Evolutionary conservation across 2,888 invertebrate species (phyloP).

Genomic region (Hololepta plana): DNA sequence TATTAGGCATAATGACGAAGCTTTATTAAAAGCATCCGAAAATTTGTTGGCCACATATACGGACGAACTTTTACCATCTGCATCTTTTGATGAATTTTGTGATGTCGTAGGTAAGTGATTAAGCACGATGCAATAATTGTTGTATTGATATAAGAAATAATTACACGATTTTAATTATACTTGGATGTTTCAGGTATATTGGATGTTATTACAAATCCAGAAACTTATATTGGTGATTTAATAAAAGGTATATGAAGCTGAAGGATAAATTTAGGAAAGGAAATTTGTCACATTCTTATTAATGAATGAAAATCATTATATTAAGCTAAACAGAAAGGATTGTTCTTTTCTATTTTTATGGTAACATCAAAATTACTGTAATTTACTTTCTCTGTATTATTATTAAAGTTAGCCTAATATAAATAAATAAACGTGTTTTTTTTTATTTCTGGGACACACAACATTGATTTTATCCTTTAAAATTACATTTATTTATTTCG

Average conservation of each 20-base stretch:
- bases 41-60: conserved; percentile 63
- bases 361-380: conserved; percentile 1
- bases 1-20: conserved; percentile 86
- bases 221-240: conserved; percentile 36
- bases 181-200: conserved; percentile 35
- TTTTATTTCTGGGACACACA: conserved; percentile 1
- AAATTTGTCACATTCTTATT: conserved; percentile 9
- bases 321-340: background rate
- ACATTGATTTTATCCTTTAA: background rate
- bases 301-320: conserved; percentile 8
- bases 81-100: conserved; percentile 81
- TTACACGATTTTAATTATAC: conserved; percentile 2
- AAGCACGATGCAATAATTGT: background rate
- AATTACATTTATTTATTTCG: no score
- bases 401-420: no score
- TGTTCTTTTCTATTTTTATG: conserved; percentile 1
- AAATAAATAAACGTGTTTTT: conserved; percentile 1
- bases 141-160: conserved; percentile 1
- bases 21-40: conserved; percentile 74
- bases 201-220: conserved; percentile 46
- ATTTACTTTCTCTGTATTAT: conserved; percentile 1
- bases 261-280: background rate
- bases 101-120: conserved; percentile 61
- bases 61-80: conserved; percentile 77
- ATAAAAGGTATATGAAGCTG: conserved; percentile 25